Base-by-base conservation (phyloP, 2,113 vertebrate species). In the Riparia riparia region DNA sequence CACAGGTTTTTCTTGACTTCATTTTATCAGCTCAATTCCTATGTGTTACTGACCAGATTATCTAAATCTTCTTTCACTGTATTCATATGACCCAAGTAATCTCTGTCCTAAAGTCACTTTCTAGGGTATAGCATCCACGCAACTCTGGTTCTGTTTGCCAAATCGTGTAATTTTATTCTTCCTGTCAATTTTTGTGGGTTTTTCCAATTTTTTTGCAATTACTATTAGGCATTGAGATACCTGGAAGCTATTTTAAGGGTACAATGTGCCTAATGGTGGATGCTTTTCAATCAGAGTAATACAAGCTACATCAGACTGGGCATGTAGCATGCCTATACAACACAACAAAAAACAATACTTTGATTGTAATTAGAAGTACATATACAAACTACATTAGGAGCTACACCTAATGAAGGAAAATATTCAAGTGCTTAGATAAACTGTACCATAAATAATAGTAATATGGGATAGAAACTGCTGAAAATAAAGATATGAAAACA, bases 121-220 rank as follows among this genome's bases (percentile, higher is more conserved):
- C 58, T 45, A 61, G 4, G 3, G 3, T 22, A 29, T 1, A 45
- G 17, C 1, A 1, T 25, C 22, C 54, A 88, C 0, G 0, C 20
- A 73, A 72, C 12, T 45, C 83, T 29, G 37, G 11, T 56, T 64
- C 42, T 69, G 37, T 66, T 86, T 17, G 32, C 73, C 32, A 57
- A 54, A 83, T 65, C 5, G 78, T 6, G 2, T 10, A 12, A 80
- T 70, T 80, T 63, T 25, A n/a, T 41, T 73, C 20, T 17, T n/a
- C 0, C 0, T 14, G 28, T 7, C 26, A 7, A 81, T 76, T 76
- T 86, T 44, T 76, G 22, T 26, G 12, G 10, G 4, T 80, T 50
- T 73, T 50, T 47, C 17, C 64, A 42, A 15, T 12, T 76, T 72
- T 72, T 66, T 76, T 68, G 18, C 18, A 56, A 28, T 34, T 61